These are phyloP conservation scores for Leptarthrus brevirostris DNA, from an alignment of 2,888 invertebrate genomes.

Conservation along the genomic window DNA sequence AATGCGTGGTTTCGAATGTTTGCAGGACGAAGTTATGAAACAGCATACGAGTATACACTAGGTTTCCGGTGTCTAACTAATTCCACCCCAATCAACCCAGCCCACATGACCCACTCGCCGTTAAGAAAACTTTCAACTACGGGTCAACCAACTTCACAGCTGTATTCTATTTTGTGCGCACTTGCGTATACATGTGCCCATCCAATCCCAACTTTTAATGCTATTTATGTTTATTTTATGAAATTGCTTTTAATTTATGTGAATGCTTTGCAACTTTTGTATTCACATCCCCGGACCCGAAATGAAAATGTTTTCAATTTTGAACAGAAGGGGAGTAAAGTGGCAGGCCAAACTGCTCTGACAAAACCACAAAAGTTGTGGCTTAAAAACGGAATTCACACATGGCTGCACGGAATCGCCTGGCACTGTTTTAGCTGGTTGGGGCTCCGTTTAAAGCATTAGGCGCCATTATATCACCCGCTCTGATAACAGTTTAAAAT, in stretches of 20 bases:
- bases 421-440: background rate
- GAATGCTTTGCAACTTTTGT: constrained; percentile 9
- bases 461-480: background rate
- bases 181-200: background rate
- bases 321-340: background rate
- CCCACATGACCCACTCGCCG: background rate
- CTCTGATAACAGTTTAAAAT: background rate
- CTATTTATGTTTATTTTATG: constrained; percentile 51
- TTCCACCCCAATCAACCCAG: background rate
- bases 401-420: background rate
- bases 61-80: background rate
- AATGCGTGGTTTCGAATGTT: background rate
- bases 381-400: constrained; percentile 1
- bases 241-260: constrained; percentile 52
- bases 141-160: background rate
- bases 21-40: too few relatives aligned
- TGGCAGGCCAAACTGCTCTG: background rate
- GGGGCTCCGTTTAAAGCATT: background rate
- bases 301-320: background rate
- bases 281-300: background rate
- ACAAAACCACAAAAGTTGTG: constrained; percentile 12
- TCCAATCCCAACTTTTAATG: constrained; percentile 47
- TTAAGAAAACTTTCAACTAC: background rate
- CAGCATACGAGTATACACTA: too few relatives aligned
- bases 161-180: background rate